Evolutionary conservation across 2,797 vertebrate genomes (phyloP), one percentile per base, ranked within the genome.

Genomic region (Caiman crocodilus): DNA sequence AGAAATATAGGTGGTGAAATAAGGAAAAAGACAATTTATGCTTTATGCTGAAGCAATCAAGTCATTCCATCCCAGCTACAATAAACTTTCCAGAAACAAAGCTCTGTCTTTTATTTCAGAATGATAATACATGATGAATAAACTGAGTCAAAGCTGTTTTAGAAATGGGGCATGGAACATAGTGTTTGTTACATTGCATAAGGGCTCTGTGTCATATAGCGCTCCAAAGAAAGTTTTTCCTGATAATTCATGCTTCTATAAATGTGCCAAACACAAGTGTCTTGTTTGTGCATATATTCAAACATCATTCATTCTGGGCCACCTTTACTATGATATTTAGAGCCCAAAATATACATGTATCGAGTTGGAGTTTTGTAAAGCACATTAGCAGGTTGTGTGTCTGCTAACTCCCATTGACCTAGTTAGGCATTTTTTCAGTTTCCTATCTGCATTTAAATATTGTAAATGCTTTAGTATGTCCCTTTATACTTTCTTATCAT

Each of bases 1-100:
- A 32, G 35, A 71, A 67, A 76, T n/a, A 76, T 73, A 30, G 79
- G 35, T 84, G 88, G 63, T 65, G n/a, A 80, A 71, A 77, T 30
- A 1, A 1, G 32, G 7, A 20, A 57, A 14, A 76, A 81, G 2
- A 28, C 82, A 71, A 87, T 87, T 28, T 50, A 89, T 42, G 25
- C 2, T 60, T n/a, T 82, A 74, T 90, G 79, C 67, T 60, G 84
- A 26, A 87, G 4, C 10, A 84, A 82, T 18, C 3, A 56, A 32
- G 60, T 77, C 14, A 26, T 9, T 35, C 28, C 50, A 5, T 55
- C 86, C 32, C 4, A 25, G 50, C 30, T 83, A 67, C 59, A 28
- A 0, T 0, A 57, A 55, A 28, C 10, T 94, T 80, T 64, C 85
- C 74, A 81, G 10, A 35, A 83, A 4, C 23, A 0, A 12, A 35